Evolutionary conservation across 2,113 vertebrate species (phyloP), one percentile per base, ranked within the genome.

Genomic region (Litocranius walleri): DNA sequence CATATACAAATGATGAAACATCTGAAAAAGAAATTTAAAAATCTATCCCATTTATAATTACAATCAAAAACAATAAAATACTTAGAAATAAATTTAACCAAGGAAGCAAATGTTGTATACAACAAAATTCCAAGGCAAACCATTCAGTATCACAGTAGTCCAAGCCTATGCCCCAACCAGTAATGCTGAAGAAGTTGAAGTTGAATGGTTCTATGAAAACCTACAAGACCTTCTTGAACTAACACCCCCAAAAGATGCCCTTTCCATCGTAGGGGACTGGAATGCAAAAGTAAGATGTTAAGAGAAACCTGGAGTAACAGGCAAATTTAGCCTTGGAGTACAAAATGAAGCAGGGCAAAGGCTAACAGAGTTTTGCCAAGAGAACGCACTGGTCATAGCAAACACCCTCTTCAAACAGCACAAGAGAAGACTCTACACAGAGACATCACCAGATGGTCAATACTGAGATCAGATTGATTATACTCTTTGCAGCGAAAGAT

Each of bases 181-280:
- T 36, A 36, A 71, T 71, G n/a, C n/a, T 71, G 17, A 36, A 36
- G n/a, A 71, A 71, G 17, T 9, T 36, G n/a, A 71, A 36, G n/a
- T 71, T 71, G n/a, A 71, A 71, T 71, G 64, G 64, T 71, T 36
- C n/a, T 36, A 23, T 71, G 64, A 71, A 71, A 36, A 71, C n/a
- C 2, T 71, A 71, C 19, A 71, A 36, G n/a, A 71, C 64, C 9
- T 36, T 71, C 64, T 36, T 11, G 4, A 71, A 71, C 17, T 12
- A 71, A 71, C 9, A 71, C n/a, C n/a, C 19, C 1, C 0, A 23
- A 71, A 71, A 71, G n/a, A 21, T 71, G n/a, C n/a, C n/a, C 64
- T 23, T 71, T 71, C 19, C 9, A 1, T 71, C n/a, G 36, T 3
- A 71, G 64, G 9, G 9, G n/a, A 36, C n/a, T 71, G 64, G 9